Conservation (phyloP, 2,888 invertebrate species). For the Lepidocyrtoides sp. region DNA sequence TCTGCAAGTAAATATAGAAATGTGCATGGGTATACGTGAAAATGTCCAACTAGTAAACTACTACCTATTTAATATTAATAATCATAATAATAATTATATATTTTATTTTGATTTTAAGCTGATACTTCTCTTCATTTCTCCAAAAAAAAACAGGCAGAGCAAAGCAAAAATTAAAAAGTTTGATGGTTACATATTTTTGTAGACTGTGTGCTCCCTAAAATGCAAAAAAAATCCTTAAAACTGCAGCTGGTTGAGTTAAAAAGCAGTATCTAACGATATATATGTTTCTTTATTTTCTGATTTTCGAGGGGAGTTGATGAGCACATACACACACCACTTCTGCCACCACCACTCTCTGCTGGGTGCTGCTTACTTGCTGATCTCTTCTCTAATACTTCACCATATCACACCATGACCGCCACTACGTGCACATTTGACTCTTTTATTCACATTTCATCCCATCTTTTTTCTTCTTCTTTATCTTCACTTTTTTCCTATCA, state of each 20-base stretch:
- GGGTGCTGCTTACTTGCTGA: constrained; percentile 8
- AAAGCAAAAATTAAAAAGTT: constrained; percentile 72
- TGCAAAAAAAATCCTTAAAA: neutral
- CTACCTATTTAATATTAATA: constrained; percentile 37
- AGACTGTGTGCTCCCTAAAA: neutral
- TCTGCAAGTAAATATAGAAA: neutral
- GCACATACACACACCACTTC: neutral
- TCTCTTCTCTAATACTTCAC: constrained; percentile 3
- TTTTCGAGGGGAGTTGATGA: constrained; percentile 40
- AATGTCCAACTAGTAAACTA: neutral
- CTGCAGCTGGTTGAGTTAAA: neutral
- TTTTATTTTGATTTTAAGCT: constrained; percentile 79
- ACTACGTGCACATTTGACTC: constrained; percentile 12
- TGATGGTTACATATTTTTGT: constrained; percentile 14
- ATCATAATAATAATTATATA: constrained; percentile 56
- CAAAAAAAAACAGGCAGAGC: neutral
- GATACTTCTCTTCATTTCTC: constrained; percentile 53
- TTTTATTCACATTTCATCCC: neutral
- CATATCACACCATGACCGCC: neutral
- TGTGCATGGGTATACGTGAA: neutral
- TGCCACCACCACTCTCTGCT: constrained; percentile 8
- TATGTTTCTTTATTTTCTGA: neutral
- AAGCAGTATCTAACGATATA: neutral
- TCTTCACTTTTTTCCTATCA: constrained; percentile 34
- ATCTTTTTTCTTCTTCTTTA: too few relatives aligned